phyloP scores from a whole-genome alignment of 1,140 invertebrate genomes.

The Aphelinus certus region DNA sequence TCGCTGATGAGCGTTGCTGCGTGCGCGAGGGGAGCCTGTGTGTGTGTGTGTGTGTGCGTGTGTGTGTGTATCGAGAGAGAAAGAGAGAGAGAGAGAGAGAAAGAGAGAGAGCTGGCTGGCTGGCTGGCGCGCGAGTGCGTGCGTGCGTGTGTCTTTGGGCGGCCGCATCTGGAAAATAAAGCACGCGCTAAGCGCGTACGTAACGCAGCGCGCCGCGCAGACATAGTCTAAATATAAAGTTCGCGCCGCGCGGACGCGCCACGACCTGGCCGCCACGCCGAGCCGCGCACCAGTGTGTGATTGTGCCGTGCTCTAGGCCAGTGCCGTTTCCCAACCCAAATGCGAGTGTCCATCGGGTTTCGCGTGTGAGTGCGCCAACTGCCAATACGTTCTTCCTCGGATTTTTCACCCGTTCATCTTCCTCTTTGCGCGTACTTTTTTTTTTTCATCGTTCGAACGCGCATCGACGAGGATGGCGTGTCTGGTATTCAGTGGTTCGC shows the following conservation, averaged over 20 bases:
- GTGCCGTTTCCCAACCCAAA: too few relatives aligned
- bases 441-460: too few relatives aligned
- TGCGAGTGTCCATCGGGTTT: too few relatives aligned
- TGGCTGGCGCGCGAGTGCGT: too few relatives aligned
- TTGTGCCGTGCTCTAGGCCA: too few relatives aligned
- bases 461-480: too few relatives aligned
- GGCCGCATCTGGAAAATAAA: constrained; percentile 40
- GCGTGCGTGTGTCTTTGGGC: neutral
- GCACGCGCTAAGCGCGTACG: constrained; percentile 8
- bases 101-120: constrained; percentile 8
- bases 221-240: constrained; percentile 52
- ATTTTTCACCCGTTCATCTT: neutral
- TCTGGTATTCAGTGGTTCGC: too few relatives aligned
- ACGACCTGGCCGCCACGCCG: too few relatives aligned
- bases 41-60: too few relatives aligned
- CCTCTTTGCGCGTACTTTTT: neutral
- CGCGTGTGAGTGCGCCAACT: neutral
- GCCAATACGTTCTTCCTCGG: neutral
- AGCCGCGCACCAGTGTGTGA: too few relatives aligned
- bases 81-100: constrained; percentile 22
- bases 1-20: too few relatives aligned
- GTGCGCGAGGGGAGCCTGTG: too few relatives aligned
- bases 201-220: neutral
- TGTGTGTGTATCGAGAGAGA: neutral
- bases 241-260: neutral